Evolutionary conservation across 2,888 invertebrate genomes (phyloP), one percentile per base, ranked within the genome.

Genomic region (Amiota minor): DNA sequence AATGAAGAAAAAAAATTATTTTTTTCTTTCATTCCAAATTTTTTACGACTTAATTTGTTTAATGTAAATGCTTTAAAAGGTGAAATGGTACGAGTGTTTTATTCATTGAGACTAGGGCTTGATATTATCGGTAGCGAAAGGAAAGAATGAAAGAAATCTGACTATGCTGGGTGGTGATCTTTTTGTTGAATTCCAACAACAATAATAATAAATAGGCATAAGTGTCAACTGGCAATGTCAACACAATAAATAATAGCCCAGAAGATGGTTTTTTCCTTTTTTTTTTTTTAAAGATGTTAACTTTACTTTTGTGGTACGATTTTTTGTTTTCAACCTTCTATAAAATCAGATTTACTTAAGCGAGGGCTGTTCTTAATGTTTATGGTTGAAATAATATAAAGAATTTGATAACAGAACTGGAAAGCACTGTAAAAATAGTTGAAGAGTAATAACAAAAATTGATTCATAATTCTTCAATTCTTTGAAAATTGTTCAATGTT

Each of bases 41-140:
- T 53, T 53, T 53, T 53, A 53, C n/a, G 53, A n/a, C 53, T 53
- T 53, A 53, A 53, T 53, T 53, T 53, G 53, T 10, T 53, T 53
- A 53, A 53, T 53, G 53, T 53, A 53, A 53, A 53, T 35, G 35
- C 6, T 8, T 35, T 35, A 35, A 35, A 35, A 35, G 35, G 35
- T 35, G 14, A 53, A n/a, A 12, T n/a, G 53, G 10, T 12, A 53
- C 53, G n/a, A 53, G 53, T n/a, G 4, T 53, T 12, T 53, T 53
- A 53, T 53, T 12, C 53, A 2, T 35, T 4, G 53, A 53, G 53
- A n/a, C 14, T 12, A 53, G 8, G 6, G 8, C 53, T n/a, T 53
- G 53, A 12, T 53, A n/a, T 12, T n/a, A 53, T 12, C 53, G 53
- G 35, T n/a, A 53, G 53, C 53, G 3, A 53, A 53, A n/a, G 8